Conservation (phyloP, 2,113 vertebrate species). For the Lagenorhynchus albirostris region DNA sequence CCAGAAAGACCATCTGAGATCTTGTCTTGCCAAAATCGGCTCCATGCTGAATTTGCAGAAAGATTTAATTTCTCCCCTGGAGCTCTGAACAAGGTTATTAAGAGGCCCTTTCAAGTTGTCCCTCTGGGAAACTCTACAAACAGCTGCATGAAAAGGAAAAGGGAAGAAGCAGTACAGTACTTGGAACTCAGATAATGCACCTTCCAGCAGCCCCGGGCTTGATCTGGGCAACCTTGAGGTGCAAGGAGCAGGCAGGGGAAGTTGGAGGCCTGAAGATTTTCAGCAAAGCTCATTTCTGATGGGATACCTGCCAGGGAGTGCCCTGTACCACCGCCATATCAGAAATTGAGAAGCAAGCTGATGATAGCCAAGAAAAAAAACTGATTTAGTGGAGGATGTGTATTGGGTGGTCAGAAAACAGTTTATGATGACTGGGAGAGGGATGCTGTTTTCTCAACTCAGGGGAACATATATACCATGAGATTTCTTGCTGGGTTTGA, state of each 20-base stretch:
- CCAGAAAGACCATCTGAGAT: constrained; percentile 55
- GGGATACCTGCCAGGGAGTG: background rate
- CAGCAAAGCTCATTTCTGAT: background rate
- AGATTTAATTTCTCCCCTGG: constrained; percentile 76
- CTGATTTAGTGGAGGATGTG: background rate
- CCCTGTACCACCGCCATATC: background rate
- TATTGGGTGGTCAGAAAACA: background rate
- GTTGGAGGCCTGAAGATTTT: background rate
- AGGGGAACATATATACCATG: background rate
- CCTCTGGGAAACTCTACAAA: constrained; percentile 72
- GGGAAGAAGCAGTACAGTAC: background rate
- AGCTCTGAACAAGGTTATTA: constrained; percentile 79
- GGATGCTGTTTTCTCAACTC: background rate
- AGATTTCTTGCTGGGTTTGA: background rate
- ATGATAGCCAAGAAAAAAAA: background rate
- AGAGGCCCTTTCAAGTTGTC: constrained; percentile 78
- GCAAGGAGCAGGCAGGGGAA: background rate
- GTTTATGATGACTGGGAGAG: background rate
- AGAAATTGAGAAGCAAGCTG: background rate
- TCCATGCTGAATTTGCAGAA: constrained; percentile 81
- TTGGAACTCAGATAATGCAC: background rate
- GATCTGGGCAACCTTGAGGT: background rate
- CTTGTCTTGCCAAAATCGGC: constrained; percentile 55
- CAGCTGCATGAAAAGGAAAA: constrained; percentile 64
- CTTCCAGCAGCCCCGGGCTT: constrained; percentile 38